Evolutionary conservation across 2,113 vertebrate genomes (phyloP).

Genomic region (Lagopus muta): DNA sequence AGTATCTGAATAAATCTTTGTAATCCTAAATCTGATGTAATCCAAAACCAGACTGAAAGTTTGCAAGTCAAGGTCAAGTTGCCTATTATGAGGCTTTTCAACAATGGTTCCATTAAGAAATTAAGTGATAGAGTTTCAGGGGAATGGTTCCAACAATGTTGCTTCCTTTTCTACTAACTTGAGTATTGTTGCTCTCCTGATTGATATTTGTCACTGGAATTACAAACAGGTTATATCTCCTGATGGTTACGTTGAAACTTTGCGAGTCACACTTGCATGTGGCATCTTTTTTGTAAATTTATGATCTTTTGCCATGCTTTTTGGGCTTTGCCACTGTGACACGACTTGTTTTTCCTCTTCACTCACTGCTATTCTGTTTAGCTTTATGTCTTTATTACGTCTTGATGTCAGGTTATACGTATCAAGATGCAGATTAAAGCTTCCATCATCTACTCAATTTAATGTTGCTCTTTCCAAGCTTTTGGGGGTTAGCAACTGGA

Average conservation of each 20-base stretch:
- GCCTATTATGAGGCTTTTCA: background rate
- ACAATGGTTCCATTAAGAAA: constrained; percentile 24
- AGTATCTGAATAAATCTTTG: background rate
- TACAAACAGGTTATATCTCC: background rate
- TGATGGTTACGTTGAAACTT: background rate
- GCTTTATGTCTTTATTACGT: background rate
- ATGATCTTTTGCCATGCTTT: background rate
- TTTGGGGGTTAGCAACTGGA: background rate
- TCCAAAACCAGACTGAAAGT: background rate
- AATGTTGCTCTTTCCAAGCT: background rate
- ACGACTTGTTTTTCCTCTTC: background rate
- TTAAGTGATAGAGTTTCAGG: constrained; percentile 29
- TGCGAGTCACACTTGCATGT: background rate
- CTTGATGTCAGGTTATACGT: background rate
- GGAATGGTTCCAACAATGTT: background rate
- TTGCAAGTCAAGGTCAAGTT: background rate
- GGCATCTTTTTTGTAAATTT: background rate
- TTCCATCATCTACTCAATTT: background rate
- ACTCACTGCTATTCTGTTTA: background rate
- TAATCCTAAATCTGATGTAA: background rate
- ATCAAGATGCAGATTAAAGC: background rate
- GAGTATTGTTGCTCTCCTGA: background rate
- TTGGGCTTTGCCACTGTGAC: background rate
- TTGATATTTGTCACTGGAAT: background rate
- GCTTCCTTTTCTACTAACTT: constrained; percentile 26